These are phyloP conservation scores for Hippocampus kuda DNA, from an alignment of 2,797 vertebrate genomes.

Conservation along the genomic window DNA sequence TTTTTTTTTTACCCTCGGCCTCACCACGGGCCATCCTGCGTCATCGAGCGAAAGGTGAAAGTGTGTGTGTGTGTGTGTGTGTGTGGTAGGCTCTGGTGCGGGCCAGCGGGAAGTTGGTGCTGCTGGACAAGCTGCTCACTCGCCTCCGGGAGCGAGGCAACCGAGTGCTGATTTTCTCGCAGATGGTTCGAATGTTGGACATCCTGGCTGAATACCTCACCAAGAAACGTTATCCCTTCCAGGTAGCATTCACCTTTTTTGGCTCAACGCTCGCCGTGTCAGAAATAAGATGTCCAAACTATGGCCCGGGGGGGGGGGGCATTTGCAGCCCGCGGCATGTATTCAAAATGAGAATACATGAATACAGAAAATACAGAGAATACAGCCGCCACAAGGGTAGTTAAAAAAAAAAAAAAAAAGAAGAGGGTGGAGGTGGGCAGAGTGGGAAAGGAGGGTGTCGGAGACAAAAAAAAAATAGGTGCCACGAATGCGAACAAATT, in stretches of 20 bases:
- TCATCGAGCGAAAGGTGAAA: neutral
- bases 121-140: conserved; percentile 92
- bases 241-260: conserved; percentile 68
- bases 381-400: too few relatives aligned
- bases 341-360: too few relatives aligned
- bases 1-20: too few relatives aligned
- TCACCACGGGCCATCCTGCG: neutral
- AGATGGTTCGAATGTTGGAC: conserved; percentile 99
- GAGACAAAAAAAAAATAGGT: too few relatives aligned
- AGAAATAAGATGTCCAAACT: too few relatives aligned
- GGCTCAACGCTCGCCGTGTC: neutral
- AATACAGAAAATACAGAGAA: too few relatives aligned
- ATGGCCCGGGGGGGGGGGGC: too few relatives aligned
- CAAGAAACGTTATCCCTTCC: conserved; percentile 91
- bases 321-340: too few relatives aligned
- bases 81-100: conserved; percentile 73
- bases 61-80: neutral
- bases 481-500: too few relatives aligned
- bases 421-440: too few relatives aligned
- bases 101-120: conserved; percentile 94
- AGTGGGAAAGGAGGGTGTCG: too few relatives aligned
- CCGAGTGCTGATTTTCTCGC: conserved; percentile 96
- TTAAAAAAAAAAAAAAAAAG: too few relatives aligned
- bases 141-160: conserved; percentile 88
- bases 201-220: conserved; percentile 93